phyloP scores from a whole-genome alignment of 2,797 vertebrate species.

The Acestrorhynchus altus region DNA sequence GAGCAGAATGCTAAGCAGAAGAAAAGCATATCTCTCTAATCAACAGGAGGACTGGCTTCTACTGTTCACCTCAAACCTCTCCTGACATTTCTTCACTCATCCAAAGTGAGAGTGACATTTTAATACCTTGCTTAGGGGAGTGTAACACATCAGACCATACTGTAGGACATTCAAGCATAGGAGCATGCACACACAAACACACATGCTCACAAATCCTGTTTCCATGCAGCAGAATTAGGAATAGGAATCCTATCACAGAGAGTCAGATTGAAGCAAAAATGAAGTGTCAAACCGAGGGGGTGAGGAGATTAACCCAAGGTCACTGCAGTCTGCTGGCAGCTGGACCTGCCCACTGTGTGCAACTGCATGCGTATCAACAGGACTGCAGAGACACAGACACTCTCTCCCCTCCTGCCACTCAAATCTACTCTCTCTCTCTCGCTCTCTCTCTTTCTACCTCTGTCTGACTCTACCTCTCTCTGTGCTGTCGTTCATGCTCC shows the following conservation, averaged over 20 bases:
- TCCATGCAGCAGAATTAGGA: slow-evolving; percentile 19
- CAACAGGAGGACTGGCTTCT: background rate
- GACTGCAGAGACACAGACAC: slow-evolving; percentile 49
- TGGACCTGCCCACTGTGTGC: slow-evolving; percentile 53
- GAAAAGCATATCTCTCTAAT: background rate
- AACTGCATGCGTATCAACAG: slow-evolving; percentile 58
- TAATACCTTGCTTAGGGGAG: slow-evolving; percentile 65
- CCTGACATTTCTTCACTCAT: slow-evolving; percentile 60
- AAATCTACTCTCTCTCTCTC: slow-evolving; percentile 22
- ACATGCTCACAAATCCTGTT: background rate
- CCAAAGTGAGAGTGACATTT: slow-evolving; percentile 75
- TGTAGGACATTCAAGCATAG: slow-evolving; percentile 4
- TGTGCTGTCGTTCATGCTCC: slow-evolving; percentile 65
- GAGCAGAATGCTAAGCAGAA: background rate
- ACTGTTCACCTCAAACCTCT: slow-evolving; percentile 58
- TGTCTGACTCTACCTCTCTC: slow-evolving; percentile 1
- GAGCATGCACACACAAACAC: slow-evolving; percentile 5
- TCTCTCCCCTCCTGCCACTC: slow-evolving; percentile 48
- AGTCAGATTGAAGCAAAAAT: slow-evolving; percentile 55
- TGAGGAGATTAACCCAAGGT: slow-evolving; percentile 67
- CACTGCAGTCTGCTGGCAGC: slow-evolving; percentile 60
- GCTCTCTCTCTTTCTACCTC: slow-evolving; percentile 9
- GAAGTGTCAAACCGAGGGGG: slow-evolving; percentile 56
- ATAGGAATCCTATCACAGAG: slow-evolving; percentile 13
- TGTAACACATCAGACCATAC: slow-evolving; percentile 22